Conservation (phyloP, 1,140 invertebrate genomes). For the Radopholus similis region DNA sequence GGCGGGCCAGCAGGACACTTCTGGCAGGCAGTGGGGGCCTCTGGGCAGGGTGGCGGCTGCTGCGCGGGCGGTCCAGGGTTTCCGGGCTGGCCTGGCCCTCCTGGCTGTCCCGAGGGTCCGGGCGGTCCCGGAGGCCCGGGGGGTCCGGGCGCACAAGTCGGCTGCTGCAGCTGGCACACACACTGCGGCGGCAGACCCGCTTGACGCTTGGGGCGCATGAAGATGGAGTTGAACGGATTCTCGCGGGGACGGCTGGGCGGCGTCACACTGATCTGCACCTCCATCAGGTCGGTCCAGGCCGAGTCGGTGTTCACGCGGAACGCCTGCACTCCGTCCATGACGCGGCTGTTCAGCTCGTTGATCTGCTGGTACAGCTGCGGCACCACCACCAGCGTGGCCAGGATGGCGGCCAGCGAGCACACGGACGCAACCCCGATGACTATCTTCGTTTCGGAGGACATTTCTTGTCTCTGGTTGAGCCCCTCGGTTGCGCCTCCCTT, state of each 20-base stretch:
- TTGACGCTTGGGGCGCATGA: slow-evolving; percentile 33
- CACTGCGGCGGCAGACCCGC: slow-evolving; percentile 40
- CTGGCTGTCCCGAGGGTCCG: slow-evolving; percentile 16
- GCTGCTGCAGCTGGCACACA: slow-evolving; percentile 40
- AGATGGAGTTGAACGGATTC: slow-evolving; percentile 46
- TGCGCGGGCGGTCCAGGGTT: slow-evolving; percentile 3
- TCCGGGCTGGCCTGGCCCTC: slow-evolving; percentile 18
- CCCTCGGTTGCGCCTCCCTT: no score
- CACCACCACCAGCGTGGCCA: slow-evolving; percentile 36
- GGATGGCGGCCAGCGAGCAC: slow-evolving; percentile 35
- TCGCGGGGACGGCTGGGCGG: slow-evolving; percentile 32
- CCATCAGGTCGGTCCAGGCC: slow-evolving; percentile 48
- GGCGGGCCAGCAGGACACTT: slow-evolving; percentile 31
- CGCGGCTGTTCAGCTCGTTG: slow-evolving; percentile 31
- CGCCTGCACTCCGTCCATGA: slow-evolving; percentile 30
- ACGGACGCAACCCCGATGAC: slow-evolving; percentile 38
- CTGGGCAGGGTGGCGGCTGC: background rate
- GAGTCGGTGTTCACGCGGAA: slow-evolving; percentile 39
- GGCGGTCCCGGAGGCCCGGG: no score
- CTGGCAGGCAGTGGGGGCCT: background rate
- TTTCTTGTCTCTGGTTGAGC: no score
- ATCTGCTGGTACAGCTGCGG: slow-evolving; percentile 36
- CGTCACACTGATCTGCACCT: slow-evolving; percentile 40
- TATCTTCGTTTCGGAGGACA: slow-evolving; percentile 36
- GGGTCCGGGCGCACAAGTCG: slow-evolving; percentile 24